Conservation (phyloP, 1,140 invertebrate species). For the Drosophila hydei region DNA sequence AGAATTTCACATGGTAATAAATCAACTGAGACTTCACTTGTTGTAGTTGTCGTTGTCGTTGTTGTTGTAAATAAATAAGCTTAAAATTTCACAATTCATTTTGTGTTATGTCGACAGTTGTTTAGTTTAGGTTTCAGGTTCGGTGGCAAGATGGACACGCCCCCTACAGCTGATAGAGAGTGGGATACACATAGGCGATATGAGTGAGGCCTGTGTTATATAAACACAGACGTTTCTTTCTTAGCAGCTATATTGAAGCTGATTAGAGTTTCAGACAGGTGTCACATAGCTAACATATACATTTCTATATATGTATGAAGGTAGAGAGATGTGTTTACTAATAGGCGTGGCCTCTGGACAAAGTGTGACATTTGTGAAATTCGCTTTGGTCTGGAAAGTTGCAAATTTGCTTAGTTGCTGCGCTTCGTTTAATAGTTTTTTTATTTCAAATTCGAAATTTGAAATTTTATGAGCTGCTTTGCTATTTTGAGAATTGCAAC, state of each 20-base stretch:
- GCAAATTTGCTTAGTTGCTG: constrained; percentile 20
- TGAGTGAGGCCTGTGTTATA: constrained; percentile 39
- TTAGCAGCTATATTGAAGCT: constrained; percentile 45
- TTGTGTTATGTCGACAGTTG: constrained; percentile 56
- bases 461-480: constrained; percentile 12
- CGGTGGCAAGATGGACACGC: neutral
- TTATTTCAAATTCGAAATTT: constrained; percentile 4
- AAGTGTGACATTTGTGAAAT: constrained; percentile 33
- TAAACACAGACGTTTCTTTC: constrained; percentile 69
- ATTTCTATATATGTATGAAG: too few relatives aligned
- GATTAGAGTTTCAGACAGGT: constrained; percentile 68
- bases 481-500: neutral
- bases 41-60: constrained; percentile 18
- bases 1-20: constrained; percentile 57
- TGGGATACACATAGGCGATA: constrained; percentile 15
- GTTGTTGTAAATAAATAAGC: constrained; percentile 52
- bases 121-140: constrained; percentile 55
- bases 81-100: constrained; percentile 61
- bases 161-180: neutral
- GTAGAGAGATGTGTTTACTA: neutral
- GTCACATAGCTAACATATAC: constrained; percentile 30
- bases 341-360: constrained; percentile 44
- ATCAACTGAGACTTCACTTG: constrained; percentile 26
- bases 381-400: neutral
- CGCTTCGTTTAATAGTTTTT: neutral